phyloP scores from a whole-genome alignment of 2,797 vertebrate genomes.

The Argentina silus region DNA sequence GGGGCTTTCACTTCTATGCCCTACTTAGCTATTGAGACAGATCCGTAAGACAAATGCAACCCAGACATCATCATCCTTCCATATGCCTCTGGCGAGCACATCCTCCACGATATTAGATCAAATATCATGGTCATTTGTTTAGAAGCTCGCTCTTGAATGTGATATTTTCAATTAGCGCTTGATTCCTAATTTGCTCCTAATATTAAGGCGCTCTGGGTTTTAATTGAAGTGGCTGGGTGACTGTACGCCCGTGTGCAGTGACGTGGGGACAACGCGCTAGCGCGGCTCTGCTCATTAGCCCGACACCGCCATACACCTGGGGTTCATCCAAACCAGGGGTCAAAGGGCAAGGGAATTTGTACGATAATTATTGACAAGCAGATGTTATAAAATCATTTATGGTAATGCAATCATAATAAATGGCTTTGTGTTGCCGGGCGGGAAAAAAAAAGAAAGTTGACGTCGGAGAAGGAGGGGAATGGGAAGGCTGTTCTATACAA shows the following conservation, averaged over 20 bases:
- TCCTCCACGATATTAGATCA: constrained; percentile 46
- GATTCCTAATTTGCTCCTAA: constrained; percentile 67
- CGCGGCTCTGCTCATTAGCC: constrained; percentile 72
- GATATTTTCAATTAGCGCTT: constrained; percentile 68
- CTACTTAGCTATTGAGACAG: not conserved
- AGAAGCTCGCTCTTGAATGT: constrained; percentile 50
- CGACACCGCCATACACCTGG: constrained; percentile 74
- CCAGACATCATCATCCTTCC: constrained; percentile 1
- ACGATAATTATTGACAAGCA: constrained; percentile 81
- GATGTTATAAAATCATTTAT: constrained; percentile 84
- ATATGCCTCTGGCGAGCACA: constrained; percentile 14
- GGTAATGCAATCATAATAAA: constrained; percentile 82
- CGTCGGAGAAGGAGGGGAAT: constrained; percentile 4
- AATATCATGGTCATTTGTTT: constrained; percentile 39
- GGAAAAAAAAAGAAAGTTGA: constrained; percentile 50
- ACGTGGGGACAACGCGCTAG: constrained; percentile 63
- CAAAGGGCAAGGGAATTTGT: constrained; percentile 69
- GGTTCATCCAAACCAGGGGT: constrained; percentile 72
- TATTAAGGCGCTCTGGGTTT: constrained; percentile 57
- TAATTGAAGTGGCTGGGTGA: constrained; percentile 67
- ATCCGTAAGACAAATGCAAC: not conserved
- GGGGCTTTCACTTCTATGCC: not conserved
- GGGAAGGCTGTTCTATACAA: constrained; percentile 41
- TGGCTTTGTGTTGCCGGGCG: constrained; percentile 62
- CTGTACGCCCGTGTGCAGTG: constrained; percentile 47